Base-by-base conservation (phyloP, 2,888 invertebrate genomes). In the Stenchaetothrips biformis region DNA sequence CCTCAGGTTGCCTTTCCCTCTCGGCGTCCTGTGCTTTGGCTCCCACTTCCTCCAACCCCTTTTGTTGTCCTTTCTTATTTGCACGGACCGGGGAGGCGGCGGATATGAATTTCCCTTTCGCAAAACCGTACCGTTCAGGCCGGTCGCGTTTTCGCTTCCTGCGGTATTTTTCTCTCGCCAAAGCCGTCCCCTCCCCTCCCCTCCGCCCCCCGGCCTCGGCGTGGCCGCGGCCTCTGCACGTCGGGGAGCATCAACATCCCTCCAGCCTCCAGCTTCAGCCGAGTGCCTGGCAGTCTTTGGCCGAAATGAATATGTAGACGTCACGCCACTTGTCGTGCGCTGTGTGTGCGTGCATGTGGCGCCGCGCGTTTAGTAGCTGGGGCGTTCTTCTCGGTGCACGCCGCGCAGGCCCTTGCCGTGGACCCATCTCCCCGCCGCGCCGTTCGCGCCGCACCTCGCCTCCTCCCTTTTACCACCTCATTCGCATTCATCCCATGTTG, bases 401-500 rank as follows among this genome's bases (percentile, higher is more conserved):
- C 59, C 37, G 37, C 4, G 37, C 4, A 37, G 37, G 37, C 37
- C 59, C 21, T n/a, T 25, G 25, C 67, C 3, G 25, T 21, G 21
- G 21, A 7, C 21, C 67, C 67, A 74, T 74, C 67, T 74, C 67
- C 21, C 25, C 67, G 59, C 16, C n/a, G n/a, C n/a, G n/a, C n/a
- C 59, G 59, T 59, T 59, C 59, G 59, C 59, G 59, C 59, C 13
- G 8, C 67, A 1, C 67, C 67, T n/a, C 67, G 3, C 67, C 67
- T 21, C 11, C 67, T 21, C 67, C 25, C 67, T 74, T 74, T 74
- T 74, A 74, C 67, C 67, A 21, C 67, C 67, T 74, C 67, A 74
- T 74, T 74, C 67, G 11, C 67, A 74, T 74, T 74, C 67, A 74
- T 74, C 67, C 67, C 67, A 74, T 74, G 67, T 74, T 74, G 67